Evolutionary conservation across 2,797 vertebrate species (phyloP).

Genomic region (Coregonus suidteri): DNA sequence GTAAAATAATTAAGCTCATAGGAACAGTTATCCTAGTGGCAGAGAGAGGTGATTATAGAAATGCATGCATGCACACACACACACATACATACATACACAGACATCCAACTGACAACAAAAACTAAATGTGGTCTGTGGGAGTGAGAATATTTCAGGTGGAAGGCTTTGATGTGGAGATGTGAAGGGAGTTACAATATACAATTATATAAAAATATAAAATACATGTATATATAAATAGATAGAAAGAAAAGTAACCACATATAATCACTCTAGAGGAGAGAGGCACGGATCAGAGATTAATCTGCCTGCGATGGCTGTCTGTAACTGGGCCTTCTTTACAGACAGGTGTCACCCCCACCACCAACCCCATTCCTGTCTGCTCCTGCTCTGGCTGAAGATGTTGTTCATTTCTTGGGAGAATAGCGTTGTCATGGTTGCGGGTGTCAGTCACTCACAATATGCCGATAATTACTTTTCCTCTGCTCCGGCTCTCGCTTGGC

Average conservation of each 20-base stretch:
- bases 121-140: slow-evolving; percentile 28
- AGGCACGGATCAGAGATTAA: slow-evolving; percentile 24
- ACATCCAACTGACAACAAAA: neutral
- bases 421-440: slow-evolving; percentile 48
- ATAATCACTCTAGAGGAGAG: slow-evolving; percentile 17
- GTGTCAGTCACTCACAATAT: slow-evolving; percentile 61
- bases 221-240: slow-evolving; percentile 38
- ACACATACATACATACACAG: slow-evolving; percentile 4
- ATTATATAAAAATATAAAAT: slow-evolving; percentile 30
- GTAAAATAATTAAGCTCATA: slow-evolving; percentile 22
- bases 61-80: neutral
- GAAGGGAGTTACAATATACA: slow-evolving; percentile 38
- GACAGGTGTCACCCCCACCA: neutral
- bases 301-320: slow-evolving; percentile 34
- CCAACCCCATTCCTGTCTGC: neutral
- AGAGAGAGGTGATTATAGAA: neutral
- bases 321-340: slow-evolving; percentile 24
- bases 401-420: slow-evolving; percentile 45
- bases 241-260: slow-evolving; percentile 11
- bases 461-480: slow-evolving; percentile 56
- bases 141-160: slow-evolving; percentile 42
- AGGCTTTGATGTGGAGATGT: slow-evolving; percentile 38
- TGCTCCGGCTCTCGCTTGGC: slow-evolving; percentile 15
- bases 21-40: slow-evolving; percentile 3
- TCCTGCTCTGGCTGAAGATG: slow-evolving; percentile 2